Evolutionary conservation across 2,888 invertebrate genomes (phyloP), one percentile per base, ranked within the genome.

Genomic region (Habroteleia sp.): DNA sequence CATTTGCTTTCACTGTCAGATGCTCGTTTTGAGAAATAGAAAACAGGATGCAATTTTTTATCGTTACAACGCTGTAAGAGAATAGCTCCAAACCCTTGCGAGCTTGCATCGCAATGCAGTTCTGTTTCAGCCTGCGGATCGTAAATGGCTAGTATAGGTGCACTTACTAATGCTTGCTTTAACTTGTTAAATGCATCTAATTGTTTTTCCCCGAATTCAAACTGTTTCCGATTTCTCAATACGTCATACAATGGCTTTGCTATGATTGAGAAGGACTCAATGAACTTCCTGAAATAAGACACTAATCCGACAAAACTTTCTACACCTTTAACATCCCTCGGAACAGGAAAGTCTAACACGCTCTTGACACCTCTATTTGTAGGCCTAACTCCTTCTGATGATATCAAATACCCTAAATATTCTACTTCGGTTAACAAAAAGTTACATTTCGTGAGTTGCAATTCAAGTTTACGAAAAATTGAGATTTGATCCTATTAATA

Each of bases 101-200:
- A 35, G 56, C 81, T 82, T 4, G 83, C 84, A 77, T 85, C 84
- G 25, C 82, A 83, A 54, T 85, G 84, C 25, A 84, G 52, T 56
- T 86, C 82, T n/a, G 84, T 86, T 37, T 79, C 77, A 13, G 68
- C 58, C 6, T 50, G 39, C 0, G 83, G 82, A 25, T 81, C 77
- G 71, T 82, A 88, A 10, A 85, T 66, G 3, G 73, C 41, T 23
- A 41, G 16, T 41, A 20, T 41, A 35, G 41, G 23, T 41, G 41
- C 6, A 41, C 16, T 23, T 14, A 41, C 41, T n/a, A 41, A 41
- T 4, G 10, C 23, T 41, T 23, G 14, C 10, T 31, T 29, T 16
- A 31, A 31, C 3, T 10, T 23, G n/a, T 41, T 41, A 23, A 41
- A 41, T 1, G 41, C 10, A 20, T 41, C 20, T 7, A 16, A 14